These are phyloP conservation scores for Brachyptera risi DNA, from an alignment of 2,888 invertebrate species.

Conservation along the genomic window DNA sequence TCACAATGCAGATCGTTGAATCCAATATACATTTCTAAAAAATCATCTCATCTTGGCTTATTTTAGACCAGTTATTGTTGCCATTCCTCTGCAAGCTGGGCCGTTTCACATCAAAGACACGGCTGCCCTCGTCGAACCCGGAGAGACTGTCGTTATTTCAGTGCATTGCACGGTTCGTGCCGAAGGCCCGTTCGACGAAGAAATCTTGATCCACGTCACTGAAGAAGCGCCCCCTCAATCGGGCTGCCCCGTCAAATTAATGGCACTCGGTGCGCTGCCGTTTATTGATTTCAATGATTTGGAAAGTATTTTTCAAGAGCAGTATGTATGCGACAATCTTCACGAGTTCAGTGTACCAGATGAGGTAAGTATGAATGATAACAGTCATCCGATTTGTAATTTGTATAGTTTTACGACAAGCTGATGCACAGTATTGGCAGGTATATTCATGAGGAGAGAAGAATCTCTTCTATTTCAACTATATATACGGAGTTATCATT, in stretches of 20 bases:
- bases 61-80: too few relatives aligned
- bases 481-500: too few relatives aligned
- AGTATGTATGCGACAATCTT: constrained; percentile 52
- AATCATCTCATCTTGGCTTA: too few relatives aligned
- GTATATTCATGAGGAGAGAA: too few relatives aligned
- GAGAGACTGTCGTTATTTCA: constrained; percentile 40
- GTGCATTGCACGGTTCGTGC: constrained; percentile 43
- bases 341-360: constrained; percentile 51
- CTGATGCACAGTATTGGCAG: too few relatives aligned
- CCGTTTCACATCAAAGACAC: constrained; percentile 43
- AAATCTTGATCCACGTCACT: constrained; percentile 42
- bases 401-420: too few relatives aligned
- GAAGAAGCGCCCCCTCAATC: constrained; percentile 47
- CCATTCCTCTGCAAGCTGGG: too few relatives aligned
- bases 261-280: constrained; percentile 55
- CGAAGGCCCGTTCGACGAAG: constrained; percentile 42
- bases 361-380: constrained; percentile 40
- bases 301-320: constrained; percentile 56
- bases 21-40: too few relatives aligned
- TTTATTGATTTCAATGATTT: constrained; percentile 54
- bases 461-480: too few relatives aligned
- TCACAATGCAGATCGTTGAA: too few relatives aligned
- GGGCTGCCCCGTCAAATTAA: constrained; percentile 49
- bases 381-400: too few relatives aligned
- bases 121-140: constrained; percentile 42